These are phyloP conservation scores for Piprites chloris DNA, from an alignment of 2,113 vertebrate genomes.

Conservation along the genomic window DNA sequence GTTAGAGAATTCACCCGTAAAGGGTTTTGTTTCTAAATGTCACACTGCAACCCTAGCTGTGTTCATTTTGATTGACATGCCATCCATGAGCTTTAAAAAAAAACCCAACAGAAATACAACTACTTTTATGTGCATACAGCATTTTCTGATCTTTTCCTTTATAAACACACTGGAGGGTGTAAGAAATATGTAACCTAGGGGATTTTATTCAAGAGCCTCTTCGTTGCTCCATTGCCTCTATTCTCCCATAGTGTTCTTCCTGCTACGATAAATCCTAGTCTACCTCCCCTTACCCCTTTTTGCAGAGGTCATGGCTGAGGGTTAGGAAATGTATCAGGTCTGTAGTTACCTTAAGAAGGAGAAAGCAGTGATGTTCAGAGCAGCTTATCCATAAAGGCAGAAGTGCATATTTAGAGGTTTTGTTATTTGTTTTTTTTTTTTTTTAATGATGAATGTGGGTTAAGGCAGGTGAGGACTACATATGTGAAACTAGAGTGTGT, in stretches of 20 bases:
- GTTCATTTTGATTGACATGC: neutral
- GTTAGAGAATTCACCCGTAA: neutral
- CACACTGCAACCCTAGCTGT: neutral
- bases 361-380: neutral
- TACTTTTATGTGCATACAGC: neutral
- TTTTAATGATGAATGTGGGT: neutral
- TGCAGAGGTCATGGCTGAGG: neutral
- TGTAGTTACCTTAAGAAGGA: neutral
- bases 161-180: neutral
- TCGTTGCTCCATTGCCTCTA: neutral
- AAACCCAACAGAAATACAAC: neutral
- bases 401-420: neutral
- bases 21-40: neutral
- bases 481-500: neutral
- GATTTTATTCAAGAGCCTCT: neutral
- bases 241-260: neutral
- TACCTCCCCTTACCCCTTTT: neutral
- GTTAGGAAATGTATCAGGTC: neutral
- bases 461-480: neutral
- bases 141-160: neutral
- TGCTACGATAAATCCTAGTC: neutral
- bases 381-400: neutral
- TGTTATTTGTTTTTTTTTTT: rapidly evolving
- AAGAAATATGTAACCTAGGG: neutral
- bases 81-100: neutral